Base-by-base conservation (phyloP, 2,113 vertebrate genomes). In the Probosciger aterrimus region DNA sequence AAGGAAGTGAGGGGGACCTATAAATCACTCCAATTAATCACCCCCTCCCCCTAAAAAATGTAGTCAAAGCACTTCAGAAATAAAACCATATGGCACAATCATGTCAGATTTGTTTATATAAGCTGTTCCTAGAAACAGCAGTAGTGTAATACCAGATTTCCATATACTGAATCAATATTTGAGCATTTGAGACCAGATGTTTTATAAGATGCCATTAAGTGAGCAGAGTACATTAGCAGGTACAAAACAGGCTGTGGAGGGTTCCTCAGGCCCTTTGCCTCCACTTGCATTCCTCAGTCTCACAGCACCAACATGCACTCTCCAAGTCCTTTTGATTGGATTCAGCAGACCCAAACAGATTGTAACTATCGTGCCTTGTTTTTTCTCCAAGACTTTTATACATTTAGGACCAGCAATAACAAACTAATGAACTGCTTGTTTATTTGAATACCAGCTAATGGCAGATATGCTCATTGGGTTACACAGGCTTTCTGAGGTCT, bases 141-240 rank as follows among this genome's bases (percentile, higher is more conserved):
- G 92, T 87, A 89, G 97, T 95, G 96, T 93, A 97, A 98, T 97
- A 98, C 97, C 98, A 98, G 98, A 98, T 98, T 98, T 98, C 97
- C 98, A 98, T 98, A 98, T 97, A 98, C 97, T 97, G 97, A 98
- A 98, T 99, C 98, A 99, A 99, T 99, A 99, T 99, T 99, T 99
- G 99, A 98, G 91, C 78, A 24, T 97, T 95, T 96, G 96, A 97
- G 96, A 98, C 98, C 99, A 99, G 98, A 98, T 99, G 99, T 97
- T 99, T 99, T 98, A 98, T 98, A 99, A 99, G 99, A 99, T 99
- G 99, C 98, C 99, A 97, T 99, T 99, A 99, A 99, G 98, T 64
- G 96, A 91, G 63, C 62, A 92, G 96, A 97, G 96, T 97, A 97
- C 98, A 97, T 97, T 97, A 94, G 88, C 80, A 37, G 95, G 74